These are phyloP conservation scores for Apamea anceps DNA, from an alignment of 2,888 invertebrate genomes.

Conservation along the genomic window DNA sequence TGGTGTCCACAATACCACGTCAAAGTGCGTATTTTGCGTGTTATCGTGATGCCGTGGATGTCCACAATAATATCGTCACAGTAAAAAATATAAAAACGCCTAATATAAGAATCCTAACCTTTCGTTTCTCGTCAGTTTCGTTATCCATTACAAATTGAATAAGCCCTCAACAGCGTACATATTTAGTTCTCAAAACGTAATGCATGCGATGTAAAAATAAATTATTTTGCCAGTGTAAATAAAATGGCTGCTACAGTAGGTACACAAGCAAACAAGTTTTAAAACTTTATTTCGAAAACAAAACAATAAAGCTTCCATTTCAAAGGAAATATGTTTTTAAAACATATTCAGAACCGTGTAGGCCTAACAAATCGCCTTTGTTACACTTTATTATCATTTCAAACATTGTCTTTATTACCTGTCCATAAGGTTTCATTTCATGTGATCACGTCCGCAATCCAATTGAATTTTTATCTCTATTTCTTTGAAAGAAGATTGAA, in stretches of 20 bases:
- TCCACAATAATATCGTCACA: too few relatives aligned
- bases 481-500: slow-evolving; percentile 64
- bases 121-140: background rate
- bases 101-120: too few relatives aligned
- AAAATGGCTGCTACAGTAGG: background rate
- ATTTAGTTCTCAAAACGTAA: background rate
- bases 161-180: background rate
- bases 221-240: background rate
- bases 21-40: too few relatives aligned
- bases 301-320: slow-evolving; percentile 20
- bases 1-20: too few relatives aligned
- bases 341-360: slow-evolving; percentile 56
- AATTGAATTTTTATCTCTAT: slow-evolving; percentile 70
- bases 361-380: slow-evolving; percentile 50
- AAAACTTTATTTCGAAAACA: slow-evolving; percentile 2
- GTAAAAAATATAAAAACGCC: too few relatives aligned
- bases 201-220: background rate
- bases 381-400: slow-evolving; percentile 70
- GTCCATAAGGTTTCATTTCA: slow-evolving; percentile 65
- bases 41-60: too few relatives aligned
- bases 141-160: background rate
- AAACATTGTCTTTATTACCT: slow-evolving; percentile 69
- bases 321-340: slow-evolving; percentile 31
- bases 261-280: background rate
- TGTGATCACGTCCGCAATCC: slow-evolving; percentile 31